These are phyloP conservation scores for Dasyprocta punctata DNA, from an alignment of 2,113 vertebrate species.

Conservation along the genomic window DNA sequence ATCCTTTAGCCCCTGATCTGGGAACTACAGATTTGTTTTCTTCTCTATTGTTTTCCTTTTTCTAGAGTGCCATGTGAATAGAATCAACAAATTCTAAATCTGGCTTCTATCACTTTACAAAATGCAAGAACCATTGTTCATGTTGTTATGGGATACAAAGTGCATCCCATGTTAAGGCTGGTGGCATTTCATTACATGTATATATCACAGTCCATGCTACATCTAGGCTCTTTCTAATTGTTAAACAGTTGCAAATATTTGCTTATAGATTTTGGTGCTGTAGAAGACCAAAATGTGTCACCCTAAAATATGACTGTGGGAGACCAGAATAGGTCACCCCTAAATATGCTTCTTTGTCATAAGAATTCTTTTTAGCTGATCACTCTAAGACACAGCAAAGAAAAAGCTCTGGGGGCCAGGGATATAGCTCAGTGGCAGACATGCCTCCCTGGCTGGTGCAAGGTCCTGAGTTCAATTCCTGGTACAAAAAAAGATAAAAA, in stretches of 20 bases:
- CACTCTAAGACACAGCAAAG: background rate
- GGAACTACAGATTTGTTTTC: background rate
- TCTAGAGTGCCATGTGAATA: background rate
- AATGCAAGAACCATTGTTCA: background rate
- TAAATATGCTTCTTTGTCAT: background rate
- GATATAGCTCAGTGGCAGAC: no score
- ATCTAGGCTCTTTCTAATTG: background rate
- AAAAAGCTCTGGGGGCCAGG: no score
- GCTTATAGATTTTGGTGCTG: background rate
- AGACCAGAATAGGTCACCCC: background rate
- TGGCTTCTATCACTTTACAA: slow-evolving; percentile 9
- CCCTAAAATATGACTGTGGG: background rate
- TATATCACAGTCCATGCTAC: background rate
- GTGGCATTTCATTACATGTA: background rate
- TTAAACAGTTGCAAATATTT: slow-evolving; percentile 8
- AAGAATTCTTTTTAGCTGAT: background rate
- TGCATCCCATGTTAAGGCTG: background rate
- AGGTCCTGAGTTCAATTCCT: no score
- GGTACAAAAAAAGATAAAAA: no score
- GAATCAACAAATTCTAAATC: background rate
- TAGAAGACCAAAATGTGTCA: background rate
- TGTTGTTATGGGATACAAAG: background rate
- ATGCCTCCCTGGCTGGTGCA: no score
- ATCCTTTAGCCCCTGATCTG: no score
- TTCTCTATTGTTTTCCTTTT: background rate